Base-by-base conservation (phyloP, 2,797 vertebrate species). In the Danio albolineatus region DNA sequence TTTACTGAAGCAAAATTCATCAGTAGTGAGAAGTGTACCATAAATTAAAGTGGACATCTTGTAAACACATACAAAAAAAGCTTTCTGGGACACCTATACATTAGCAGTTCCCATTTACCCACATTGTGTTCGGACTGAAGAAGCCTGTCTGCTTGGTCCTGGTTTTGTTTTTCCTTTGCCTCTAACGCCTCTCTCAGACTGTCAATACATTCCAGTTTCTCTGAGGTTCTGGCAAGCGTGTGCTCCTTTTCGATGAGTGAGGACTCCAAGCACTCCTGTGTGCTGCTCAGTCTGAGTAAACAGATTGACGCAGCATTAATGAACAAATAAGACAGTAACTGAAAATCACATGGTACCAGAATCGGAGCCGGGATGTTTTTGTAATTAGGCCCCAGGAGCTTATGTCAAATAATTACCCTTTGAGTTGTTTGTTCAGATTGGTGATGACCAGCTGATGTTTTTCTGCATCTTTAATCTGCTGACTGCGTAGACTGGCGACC, bases 181-280 rank as follows among this genome's bases (percentile, higher is more conserved):
- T 91, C 92, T 87, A 97, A 79, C 17, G 90, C 86, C 17, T 93
- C 94, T 83, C 83, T 89, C 48, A 96, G 89, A 84, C 85, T 87
- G 86, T 83, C 92, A 62, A 95, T 91, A 60, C 95, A 90, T 81
- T 95, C 92, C 0, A 96, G 89, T 67, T 95, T 95, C 88, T 94
- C 94, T 0, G 91, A 91, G 0, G 83, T 89, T 83, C 92, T 91
- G 64, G 92, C 91, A 78, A 98, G 75, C 0, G 91, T 93, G 12
- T 94, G 94, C n/a, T 97, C 96, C 85, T 96, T 97, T 88, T 96
- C 96, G 10, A 92, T 89, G 16, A 97, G 93, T 0, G 95, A 95
- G 48, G 91, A 95, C 85, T 98, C 95, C 88, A 98, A 93, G 71
- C 93, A 93, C 83, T 91, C 94, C 56, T 95, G 96, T 16, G 94